Base-by-base conservation (phyloP, 2,797 vertebrate species). In the Helarctos malayanus region DNA sequence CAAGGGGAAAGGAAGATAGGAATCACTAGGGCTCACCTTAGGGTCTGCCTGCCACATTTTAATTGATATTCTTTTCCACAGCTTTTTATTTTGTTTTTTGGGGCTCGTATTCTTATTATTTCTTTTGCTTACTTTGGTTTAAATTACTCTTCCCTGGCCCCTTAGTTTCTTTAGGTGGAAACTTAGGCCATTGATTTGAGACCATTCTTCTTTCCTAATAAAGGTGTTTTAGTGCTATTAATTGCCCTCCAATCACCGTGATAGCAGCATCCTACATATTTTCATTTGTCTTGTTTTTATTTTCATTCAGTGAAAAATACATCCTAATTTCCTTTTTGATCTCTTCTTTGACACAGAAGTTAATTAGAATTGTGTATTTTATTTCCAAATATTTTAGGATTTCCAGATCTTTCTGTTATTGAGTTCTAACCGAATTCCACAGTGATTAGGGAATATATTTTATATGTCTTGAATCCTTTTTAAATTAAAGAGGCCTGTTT, bases 101-200 rank as follows among this genome's bases (percentile, higher is more conserved):
- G 35, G 38, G 3, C 9, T 88, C 35, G 57, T 47, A 68, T 54
- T 21, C 68, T 54, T 54, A 68, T 63, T 71, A 82, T 71, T 80
- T 93, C 8, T 47, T 93, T 91, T 65, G 13, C 73, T 85, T 75
- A 75, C 15, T 85, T 89, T 61, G 25, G 3, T 29, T 94, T 95
- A 91, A 91, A 79, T 75, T 93, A 3, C 19, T 79, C 71, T 38
- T 47, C 41, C 25, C 41, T 32, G 19, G 52, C 11, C 8, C 18
- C 14, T 27, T 49, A 59, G 76, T 76, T 94, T 63, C n/a, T 81
- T 81, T 81, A 81, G 65, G 59, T 59, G 11, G 21, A 89, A 71
- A 27, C 21, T 35, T 81, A 91, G 19, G 56, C 38, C 57, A 94
- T 57, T 76, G n/a, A 81, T 73, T 41, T 92, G 52, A 92, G 19